Evolutionary conservation across 2,113 vertebrate species (phyloP).

Genomic region (Rhineura floridana): DNA sequence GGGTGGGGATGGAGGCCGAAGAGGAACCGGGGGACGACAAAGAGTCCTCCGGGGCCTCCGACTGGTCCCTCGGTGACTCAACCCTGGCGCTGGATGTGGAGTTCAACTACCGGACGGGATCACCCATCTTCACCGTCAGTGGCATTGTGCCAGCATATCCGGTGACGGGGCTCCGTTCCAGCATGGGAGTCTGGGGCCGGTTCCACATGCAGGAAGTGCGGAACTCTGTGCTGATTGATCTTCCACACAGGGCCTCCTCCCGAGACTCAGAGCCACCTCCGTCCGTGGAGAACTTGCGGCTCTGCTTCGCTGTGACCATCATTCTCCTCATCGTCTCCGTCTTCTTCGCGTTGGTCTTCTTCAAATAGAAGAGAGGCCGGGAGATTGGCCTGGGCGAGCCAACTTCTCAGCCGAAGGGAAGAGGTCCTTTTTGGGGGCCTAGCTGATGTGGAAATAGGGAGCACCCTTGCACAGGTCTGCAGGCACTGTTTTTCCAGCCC

Average conservation of each 20-base stretch:
- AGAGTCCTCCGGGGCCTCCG: neutral
- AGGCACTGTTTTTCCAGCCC: no score
- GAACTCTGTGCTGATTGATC: constrained; percentile 51
- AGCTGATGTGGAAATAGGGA: no score
- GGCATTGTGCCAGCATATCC: constrained; percentile 36
- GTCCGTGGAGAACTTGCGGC: constrained; percentile 69
- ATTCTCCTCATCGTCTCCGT: constrained; percentile 66
- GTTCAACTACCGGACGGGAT: neutral
- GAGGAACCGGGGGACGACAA: neutral
- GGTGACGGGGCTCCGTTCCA: neutral
- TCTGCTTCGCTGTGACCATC: constrained; percentile 67
- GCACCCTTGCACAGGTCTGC: no score
- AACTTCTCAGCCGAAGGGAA: neutral
- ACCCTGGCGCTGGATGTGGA: neutral
- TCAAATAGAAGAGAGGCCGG: constrained; percentile 52
- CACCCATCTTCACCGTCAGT: constrained; percentile 54
- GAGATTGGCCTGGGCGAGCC: neutral
- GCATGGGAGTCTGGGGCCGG: neutral
- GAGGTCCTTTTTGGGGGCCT: no score
- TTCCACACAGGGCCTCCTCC: constrained; percentile 48
- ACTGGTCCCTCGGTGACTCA: fast-evolving
- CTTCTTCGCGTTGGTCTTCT: constrained; percentile 70
- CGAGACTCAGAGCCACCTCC: constrained; percentile 45
- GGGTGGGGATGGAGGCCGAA: fast-evolving
- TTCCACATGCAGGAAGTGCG: constrained; percentile 36